A percentile compares a stretch with the other conserved stretches of the same genome.
phyloP scores from a whole-genome alignment of 2,113 vertebrate genomes.

The Rattus rattus region DNA sequence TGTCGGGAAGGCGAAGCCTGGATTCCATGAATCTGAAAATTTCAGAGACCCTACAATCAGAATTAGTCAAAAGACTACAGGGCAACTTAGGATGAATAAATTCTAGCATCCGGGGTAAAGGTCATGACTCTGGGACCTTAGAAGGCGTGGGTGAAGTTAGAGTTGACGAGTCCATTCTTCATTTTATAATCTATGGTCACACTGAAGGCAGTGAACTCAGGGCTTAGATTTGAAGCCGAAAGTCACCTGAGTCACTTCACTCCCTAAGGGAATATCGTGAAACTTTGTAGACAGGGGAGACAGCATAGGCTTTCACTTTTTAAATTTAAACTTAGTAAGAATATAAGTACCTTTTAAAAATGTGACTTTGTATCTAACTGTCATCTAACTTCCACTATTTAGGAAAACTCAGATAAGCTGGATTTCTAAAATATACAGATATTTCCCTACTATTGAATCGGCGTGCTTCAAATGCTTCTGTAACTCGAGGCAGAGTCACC shows the following conservation, averaged over 20 bases:
- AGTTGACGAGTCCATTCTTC: background rate
- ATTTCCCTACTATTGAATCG: background rate
- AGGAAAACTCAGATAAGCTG: background rate
- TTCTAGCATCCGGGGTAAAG: background rate
- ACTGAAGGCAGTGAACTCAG: too few species aligned
- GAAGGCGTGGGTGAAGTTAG: background rate
- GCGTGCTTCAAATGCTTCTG: background rate
- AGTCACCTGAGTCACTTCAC: background rate
- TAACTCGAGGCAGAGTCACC: background rate
- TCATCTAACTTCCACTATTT: background rate
- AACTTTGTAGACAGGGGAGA: background rate
- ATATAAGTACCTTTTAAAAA: background rate
- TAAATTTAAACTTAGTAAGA: background rate
- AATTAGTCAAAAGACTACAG: background rate
- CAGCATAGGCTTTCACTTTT: background rate
- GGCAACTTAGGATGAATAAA: background rate
- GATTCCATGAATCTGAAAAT: background rate
- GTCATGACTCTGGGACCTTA: background rate
- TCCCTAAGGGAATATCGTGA: background rate
- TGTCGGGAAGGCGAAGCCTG: background rate
- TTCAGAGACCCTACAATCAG: background rate
- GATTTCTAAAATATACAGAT: background rate
- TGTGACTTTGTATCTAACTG: background rate
- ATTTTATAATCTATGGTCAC: background rate
- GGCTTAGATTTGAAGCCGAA: background rate